A percentile compares a stretch with the other conserved stretches of the same genome.
Evolutionary conservation across 2,113 vertebrate genomes (phyloP).

Genomic region (Orthonyx spaldingii): DNA sequence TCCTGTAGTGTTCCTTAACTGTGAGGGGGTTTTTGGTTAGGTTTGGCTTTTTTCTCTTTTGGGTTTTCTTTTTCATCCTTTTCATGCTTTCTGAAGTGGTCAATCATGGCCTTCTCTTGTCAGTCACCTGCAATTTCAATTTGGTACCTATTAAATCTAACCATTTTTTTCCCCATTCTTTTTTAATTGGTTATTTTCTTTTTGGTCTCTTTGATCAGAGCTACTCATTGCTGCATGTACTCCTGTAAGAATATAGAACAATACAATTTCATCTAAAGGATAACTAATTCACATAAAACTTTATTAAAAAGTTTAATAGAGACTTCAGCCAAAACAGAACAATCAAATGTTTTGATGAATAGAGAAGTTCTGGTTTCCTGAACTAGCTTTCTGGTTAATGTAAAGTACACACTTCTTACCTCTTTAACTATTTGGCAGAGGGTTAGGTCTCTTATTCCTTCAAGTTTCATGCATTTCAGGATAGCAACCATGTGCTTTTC

Average conservation of each 20-base stretch:
- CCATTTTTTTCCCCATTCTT: accelerated
- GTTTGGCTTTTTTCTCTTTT: neutral
- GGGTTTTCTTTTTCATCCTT: neutral
- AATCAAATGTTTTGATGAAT: neutral
- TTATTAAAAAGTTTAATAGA: neutral
- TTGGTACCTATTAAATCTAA: neutral
- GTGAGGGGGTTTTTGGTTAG: accelerated
- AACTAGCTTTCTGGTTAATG: neutral
- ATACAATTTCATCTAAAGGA: neutral
- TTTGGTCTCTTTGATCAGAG: neutral
- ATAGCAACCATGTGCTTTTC: neutral
- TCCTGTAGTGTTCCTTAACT: neutral
- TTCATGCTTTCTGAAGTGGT: neutral
- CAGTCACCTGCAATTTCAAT: neutral
- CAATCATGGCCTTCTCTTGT: neutral
- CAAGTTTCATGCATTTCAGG: neutral
- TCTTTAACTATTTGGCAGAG: neutral
- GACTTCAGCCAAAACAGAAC: neutral
- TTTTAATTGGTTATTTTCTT: neutral
- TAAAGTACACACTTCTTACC: neutral
- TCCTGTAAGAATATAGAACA: neutral
- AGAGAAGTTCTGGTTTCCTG: neutral
- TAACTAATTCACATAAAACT: neutral
- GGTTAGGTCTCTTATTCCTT: neutral
- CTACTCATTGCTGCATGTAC: neutral